Base-by-base conservation (phyloP, 2,797 vertebrate genomes). In the Gorsachius magnificus region DNA sequence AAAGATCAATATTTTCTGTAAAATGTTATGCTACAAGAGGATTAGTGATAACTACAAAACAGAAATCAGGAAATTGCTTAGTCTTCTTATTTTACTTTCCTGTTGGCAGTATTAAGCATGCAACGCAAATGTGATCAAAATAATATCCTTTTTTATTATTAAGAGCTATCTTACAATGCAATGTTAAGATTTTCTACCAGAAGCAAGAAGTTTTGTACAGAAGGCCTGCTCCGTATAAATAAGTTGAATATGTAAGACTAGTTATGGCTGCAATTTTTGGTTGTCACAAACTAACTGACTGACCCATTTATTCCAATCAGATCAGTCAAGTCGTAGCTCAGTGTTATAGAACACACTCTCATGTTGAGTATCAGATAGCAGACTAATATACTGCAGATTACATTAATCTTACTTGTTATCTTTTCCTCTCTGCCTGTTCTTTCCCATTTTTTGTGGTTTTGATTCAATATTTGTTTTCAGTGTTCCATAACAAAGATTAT, bases 371-470 rank as follows among this genome's bases (percentile, higher is more conserved):
- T 95, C 91, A 82, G 79, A 93, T 95, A 89, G 71, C 87, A 92
- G 81, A 81, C 41, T 92, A 87, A 95, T 90, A 77, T 41, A 66
- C 57, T 78, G 41, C 83, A 87, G 51, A 83, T 94, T 92, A 71
- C 78, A 78, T 93, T 95, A 89, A 92, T 92, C 61, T 92, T 71
- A 43, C n/a, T 84, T 93, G 46, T 91, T 95, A 93, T 94, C 60
- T 87, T 93, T 95, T 90, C 63, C 48, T 94, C 41, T 88, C 54
- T 87, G 33, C 31, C 14, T 6, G 6, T 86, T 90, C 45, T 80
- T 93, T 90, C 33, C 31, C 54, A 36, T 63, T 81, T 93, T 89
- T 90, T 74, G 48, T 94, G 60, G n/a, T 11, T 94, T 96, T 80
- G 38, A 85, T 57, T 87, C 75, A 77, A 3, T 89, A 56, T 92